A percentile compares a stretch with the other conserved stretches of the same genome.
Evolutionary conservation across 2,113 vertebrate species (phyloP).

Genomic region (Struthio camelus): DNA sequence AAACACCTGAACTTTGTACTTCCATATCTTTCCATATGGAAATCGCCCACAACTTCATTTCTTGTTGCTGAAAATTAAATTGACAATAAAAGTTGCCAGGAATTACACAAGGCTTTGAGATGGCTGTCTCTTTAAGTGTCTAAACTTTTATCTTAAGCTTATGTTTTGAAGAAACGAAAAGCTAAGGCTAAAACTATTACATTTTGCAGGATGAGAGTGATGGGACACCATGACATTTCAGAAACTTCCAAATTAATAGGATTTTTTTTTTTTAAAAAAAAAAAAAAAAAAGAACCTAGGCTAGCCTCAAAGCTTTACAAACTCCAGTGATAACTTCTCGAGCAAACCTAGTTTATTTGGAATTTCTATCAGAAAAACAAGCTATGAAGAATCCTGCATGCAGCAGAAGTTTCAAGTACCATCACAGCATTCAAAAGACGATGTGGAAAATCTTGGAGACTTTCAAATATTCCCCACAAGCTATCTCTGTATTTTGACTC

Average conservation of each 20-base stretch:
- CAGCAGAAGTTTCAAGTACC: not conserved
- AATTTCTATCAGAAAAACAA: not conserved
- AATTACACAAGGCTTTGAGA: not conserved
- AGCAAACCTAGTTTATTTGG: not conserved
- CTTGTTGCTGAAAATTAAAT: not conserved
- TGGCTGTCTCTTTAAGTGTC: not conserved
- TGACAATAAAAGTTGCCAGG: not conserved
- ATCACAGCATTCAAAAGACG: not conserved
- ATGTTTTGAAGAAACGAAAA: not conserved
- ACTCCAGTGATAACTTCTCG: not conserved
- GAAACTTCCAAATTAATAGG: not conserved
- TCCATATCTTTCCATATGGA: not conserved
- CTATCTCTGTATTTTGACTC: not conserved
- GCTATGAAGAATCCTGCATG: not conserved
- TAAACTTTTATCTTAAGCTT: not conserved
- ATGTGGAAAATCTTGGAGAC: not conserved
- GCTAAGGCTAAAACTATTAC: not conserved
- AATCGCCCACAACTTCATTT: not conserved
- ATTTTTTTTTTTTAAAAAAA: not conserved
- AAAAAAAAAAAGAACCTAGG: not conserved
- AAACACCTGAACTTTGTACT: slow-evolving; percentile 9
- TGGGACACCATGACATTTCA: not conserved
- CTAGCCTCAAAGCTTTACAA: not conserved
- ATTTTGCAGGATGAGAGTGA: not conserved
- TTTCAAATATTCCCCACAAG: not conserved